Base-by-base conservation (phyloP, 2,888 invertebrate species). In the Nasonovia ribisnigri region DNA sequence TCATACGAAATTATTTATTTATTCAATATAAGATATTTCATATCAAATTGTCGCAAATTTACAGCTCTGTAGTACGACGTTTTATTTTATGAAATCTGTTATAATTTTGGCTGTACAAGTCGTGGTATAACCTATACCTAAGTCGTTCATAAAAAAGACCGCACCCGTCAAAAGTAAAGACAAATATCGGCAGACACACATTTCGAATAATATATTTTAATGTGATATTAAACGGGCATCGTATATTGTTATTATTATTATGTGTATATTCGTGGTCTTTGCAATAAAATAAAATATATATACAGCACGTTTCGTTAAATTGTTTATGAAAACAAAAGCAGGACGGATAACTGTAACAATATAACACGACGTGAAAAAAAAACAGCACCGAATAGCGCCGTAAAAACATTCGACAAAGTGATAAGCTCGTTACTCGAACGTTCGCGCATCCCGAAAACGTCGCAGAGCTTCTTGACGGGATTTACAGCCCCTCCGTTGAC, bases 401-500 rank as follows among this genome's bases (percentile, higher is more conserved):
- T 91, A 84, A 91, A 91, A 54, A 11, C 84, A 84, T 84, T 91
- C 43, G 43, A 57, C 26, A 67, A 88, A 87, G 92, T 87, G 92
- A 88, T 88, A 88, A 92, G 92, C 87, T 77, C 91, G 51, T n/a
- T 67, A 43, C 60, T 88, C 16, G 60, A 92, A 88, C 67, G 42
- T 60, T 88, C 5, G 5, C 46, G 77, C 90, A 42, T 43, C 57
- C 29, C 29, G 51, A 29, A 10, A 20, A 51, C 60, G 42, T 42
- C 86, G 86, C 26, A 11, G 36, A 36, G 36, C 20, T 77, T 77
- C 60, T 3, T 43, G 20, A 67, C 60, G 92, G 46, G 60, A 88
- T 88, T 92, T 92, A 92, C 92, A 88, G 26, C 88, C 67, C 92
- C 88, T 92, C 92, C 48, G 92, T 92, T 92, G 92, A 67, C 92